Evolutionary conservation across 2,888 invertebrate species (phyloP).

Genomic region (Nasonovia ribisnigri): DNA sequence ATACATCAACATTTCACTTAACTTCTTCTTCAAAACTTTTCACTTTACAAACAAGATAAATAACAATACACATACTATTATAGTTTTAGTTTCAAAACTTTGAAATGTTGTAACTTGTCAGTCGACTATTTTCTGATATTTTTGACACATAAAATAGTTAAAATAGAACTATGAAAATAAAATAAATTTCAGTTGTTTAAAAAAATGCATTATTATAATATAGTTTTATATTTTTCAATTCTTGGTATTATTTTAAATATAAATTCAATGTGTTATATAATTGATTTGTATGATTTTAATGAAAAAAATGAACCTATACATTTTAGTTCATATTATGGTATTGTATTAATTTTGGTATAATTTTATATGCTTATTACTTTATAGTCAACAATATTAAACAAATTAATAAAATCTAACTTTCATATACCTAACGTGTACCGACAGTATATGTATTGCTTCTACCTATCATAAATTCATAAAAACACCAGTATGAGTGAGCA

Average conservation of each 20-base stretch:
- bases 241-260: neutral
- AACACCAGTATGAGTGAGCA: neutral
- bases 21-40: slow-evolving; percentile 20
- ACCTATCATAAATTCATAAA: too few relatives aligned
- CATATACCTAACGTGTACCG: neutral
- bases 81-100: slow-evolving; percentile 17
- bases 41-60: slow-evolving; percentile 36
- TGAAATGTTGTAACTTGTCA: slow-evolving; percentile 13
- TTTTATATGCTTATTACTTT: neutral
- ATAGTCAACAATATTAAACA: neutral
- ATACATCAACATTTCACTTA: neutral
- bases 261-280: neutral
- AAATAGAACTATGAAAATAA: neutral
- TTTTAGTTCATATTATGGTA: neutral
- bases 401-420: neutral
- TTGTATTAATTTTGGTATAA: neutral
- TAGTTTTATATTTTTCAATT: neutral
- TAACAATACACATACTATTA: neutral
- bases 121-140: neutral
- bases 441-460: neutral
- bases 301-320: neutral
- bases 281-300: neutral
- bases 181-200: neutral
- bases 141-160: neutral
- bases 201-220: neutral